Conservation (phyloP, 2,888 invertebrate genomes). For the Drosophila fungiperda region DNA sequence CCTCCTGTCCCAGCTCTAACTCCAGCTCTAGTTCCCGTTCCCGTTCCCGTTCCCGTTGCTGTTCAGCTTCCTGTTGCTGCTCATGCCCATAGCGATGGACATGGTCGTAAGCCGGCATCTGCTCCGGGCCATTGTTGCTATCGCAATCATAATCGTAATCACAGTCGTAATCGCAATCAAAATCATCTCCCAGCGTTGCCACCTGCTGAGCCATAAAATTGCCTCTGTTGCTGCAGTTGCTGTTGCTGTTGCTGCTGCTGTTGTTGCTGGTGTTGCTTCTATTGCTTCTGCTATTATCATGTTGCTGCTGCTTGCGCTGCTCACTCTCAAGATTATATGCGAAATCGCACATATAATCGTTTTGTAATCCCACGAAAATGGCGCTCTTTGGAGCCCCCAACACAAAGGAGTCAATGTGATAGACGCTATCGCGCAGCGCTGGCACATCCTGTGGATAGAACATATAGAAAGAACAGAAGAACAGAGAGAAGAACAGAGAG, state of each 20-base stretch:
- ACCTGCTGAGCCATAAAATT: conserved; percentile 32
- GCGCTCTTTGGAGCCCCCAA: conserved; percentile 83
- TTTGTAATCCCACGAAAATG: conserved; percentile 84
- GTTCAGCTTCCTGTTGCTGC: conserved; percentile 9
- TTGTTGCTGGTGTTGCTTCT: conserved; percentile 7
- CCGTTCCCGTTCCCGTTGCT: conserved; percentile 20
- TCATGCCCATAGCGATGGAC: conserved; percentile 18
- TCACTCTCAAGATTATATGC: conserved; percentile 64
- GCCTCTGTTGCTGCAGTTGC: conserved; percentile 21
- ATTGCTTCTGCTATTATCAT: conserved; percentile 8
- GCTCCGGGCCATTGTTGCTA: conserved; percentile 38
- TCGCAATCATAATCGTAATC: conserved; percentile 55
- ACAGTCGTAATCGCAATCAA: conserved; percentile 52
- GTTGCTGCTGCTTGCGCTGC: conserved; percentile 13
- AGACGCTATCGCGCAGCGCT: conserved; percentile 79
- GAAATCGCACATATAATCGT: conserved; percentile 81
- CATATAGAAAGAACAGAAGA: conserved; percentile 66
- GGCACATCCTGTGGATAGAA: conserved; percentile 83
- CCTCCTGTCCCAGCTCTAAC: conserved; percentile 32
- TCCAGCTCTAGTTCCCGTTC: conserved; percentile 3
- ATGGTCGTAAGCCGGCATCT: conserved; percentile 22
- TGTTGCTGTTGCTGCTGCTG: conserved; percentile 17
- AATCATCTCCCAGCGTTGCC: conserved; percentile 26
- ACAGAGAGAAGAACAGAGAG: conserved; percentile 68
- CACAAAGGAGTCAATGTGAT: conserved; percentile 84